A percentile compares a stretch with the other conserved stretches of the same genome.
phyloP scores from a whole-genome alignment of 2,113 vertebrate species.

The Merops nubicus region DNA sequence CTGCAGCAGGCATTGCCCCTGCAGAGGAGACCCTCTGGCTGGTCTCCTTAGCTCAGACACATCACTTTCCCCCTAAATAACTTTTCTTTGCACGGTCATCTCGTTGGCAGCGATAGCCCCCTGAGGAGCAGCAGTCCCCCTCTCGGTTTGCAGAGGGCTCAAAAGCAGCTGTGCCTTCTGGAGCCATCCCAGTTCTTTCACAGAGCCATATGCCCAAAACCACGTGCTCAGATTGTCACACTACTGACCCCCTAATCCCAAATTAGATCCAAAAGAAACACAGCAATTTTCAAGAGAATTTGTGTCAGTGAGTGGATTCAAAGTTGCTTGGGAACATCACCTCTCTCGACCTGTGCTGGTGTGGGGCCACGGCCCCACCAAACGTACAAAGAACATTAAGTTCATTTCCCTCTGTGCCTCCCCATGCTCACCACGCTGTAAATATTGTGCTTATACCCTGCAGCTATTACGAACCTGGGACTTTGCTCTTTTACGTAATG shows the following conservation, averaged over 20 bases:
- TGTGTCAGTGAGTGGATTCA: accelerated
- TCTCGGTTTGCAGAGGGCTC: not conserved
- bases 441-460: not conserved
- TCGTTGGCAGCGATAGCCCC: accelerated
- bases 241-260: not conserved
- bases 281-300: not conserved
- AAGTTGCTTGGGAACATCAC: not conserved
- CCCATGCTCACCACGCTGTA: not conserved
- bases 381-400: not conserved
- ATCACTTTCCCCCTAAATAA: not conserved
- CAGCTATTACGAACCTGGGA: not conserved
- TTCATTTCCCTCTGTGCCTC: not conserved
- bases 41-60: not conserved
- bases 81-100: not conserved
- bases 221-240: not conserved
- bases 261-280: not conserved
- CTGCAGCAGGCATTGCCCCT: not conserved
- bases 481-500: not conserved
- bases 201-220: accelerated
- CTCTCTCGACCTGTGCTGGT: not conserved
- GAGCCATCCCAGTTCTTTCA: not conserved
- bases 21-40: not conserved
- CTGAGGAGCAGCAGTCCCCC: not conserved
- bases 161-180: not conserved
- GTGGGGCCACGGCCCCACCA: not conserved